phyloP scores from a whole-genome alignment of 2,797 vertebrate species.

The Gymnothorax javanicus region DNA sequence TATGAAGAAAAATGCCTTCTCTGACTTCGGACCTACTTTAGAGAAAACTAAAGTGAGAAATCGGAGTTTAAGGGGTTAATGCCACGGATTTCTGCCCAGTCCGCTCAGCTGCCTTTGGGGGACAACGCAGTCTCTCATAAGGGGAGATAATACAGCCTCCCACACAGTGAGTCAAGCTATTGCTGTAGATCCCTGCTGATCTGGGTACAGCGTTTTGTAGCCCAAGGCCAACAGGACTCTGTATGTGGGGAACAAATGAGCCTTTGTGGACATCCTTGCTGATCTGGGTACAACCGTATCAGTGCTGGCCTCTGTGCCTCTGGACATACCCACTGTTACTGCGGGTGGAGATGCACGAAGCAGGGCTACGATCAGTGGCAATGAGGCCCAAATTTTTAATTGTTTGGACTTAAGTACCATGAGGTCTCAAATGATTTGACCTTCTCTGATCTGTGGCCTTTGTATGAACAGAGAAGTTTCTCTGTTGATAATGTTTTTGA shows the following conservation, averaged over 20 bases:
- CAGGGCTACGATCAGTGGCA: not conserved
- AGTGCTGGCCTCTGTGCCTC: not conserved
- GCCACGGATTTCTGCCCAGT: not conserved
- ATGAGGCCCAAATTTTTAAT: not conserved
- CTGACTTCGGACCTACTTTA: too few species aligned
- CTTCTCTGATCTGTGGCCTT: not conserved
- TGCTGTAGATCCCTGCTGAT: not conserved
- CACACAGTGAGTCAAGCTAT: not conserved
- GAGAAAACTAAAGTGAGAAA: too few species aligned
- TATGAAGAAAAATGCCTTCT: too few species aligned
- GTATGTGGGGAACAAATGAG: not conserved
- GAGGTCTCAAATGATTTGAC: not conserved
- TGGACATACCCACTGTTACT: not conserved
- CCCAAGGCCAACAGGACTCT: not conserved
- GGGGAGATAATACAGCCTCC: not conserved
- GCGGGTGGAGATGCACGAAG: not conserved
- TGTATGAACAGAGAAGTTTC: not conserved
- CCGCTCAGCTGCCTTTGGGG: not conserved
- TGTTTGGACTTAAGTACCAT: not conserved
- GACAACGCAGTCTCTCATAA: conserved; percentile 10
- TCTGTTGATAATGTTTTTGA: not conserved
- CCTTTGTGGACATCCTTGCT: not conserved
- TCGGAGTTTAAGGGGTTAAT: not conserved
- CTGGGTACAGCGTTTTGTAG: not conserved
- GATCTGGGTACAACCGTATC: not conserved